A percentile compares a stretch with the other conserved stretches of the same genome.
phyloP scores from a whole-genome alignment of 2,888 invertebrate genomes.

The Hedya salicella region DNA sequence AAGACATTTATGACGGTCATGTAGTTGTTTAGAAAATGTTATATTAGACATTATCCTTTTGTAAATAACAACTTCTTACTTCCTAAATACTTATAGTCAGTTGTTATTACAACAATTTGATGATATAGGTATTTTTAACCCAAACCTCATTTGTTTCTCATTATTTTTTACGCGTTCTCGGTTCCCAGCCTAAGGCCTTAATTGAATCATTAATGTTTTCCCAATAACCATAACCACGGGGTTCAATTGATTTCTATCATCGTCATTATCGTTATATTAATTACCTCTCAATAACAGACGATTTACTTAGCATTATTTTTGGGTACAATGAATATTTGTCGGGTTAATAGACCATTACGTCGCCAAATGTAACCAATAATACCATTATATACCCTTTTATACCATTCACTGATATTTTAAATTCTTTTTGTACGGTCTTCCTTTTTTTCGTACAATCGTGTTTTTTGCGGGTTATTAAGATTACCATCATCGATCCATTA shows the following conservation, averaged over 20 bases:
- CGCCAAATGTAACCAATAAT: background rate
- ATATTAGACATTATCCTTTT: too few relatives aligned
- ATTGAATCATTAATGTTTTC: slow-evolving; percentile 36
- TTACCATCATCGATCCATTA: too few relatives aligned
- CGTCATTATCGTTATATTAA: slow-evolving; percentile 31
- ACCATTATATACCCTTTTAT: too few relatives aligned
- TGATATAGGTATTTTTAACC: background rate
- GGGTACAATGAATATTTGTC: background rate
- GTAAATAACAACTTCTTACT: too few relatives aligned
- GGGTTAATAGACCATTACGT: background rate
- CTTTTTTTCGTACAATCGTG: too few relatives aligned
- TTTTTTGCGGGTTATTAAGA: too few relatives aligned
- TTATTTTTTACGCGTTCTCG: slow-evolving; percentile 7
- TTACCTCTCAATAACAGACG: slow-evolving; percentile 1
- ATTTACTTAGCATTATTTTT: background rate
- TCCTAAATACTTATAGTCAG: too few relatives aligned
- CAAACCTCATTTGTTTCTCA: slow-evolving; percentile 20
- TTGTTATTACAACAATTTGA: too few relatives aligned
- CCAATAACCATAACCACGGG: slow-evolving; percentile 27
- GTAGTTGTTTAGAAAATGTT: too few relatives aligned
- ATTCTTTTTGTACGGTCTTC: too few relatives aligned
- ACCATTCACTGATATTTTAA: too few relatives aligned
- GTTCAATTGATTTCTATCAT: slow-evolving; percentile 27
- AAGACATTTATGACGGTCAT: too few relatives aligned
- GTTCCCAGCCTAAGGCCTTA: slow-evolving; percentile 4